These are phyloP conservation scores for Apodemia zela DNA, from an alignment of 2,888 invertebrate genomes.

Conservation along the genomic window DNA sequence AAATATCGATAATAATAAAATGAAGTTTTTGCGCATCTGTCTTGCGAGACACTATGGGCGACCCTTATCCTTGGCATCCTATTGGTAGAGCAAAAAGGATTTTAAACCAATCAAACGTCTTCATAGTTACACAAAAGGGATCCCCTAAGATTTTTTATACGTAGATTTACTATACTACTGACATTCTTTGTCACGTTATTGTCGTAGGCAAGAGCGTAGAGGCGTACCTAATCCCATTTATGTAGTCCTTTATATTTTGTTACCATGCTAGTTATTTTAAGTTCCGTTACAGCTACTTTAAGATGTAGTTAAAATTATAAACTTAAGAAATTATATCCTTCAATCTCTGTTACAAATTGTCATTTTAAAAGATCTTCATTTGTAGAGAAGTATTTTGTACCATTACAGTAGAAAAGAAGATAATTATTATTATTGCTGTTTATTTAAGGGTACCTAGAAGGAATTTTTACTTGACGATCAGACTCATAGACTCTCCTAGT, in stretches of 20 bases:
- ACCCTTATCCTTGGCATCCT: constrained; percentile 49
- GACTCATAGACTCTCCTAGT: too few species aligned
- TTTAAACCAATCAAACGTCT: constrained; percentile 52
- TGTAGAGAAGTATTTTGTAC: too few species aligned
- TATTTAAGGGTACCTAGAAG: too few species aligned
- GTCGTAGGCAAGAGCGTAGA: constrained; percentile 5
- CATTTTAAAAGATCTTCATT: too few species aligned
- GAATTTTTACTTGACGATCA: too few species aligned
- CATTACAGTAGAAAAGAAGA: too few species aligned
- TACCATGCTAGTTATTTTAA: background rate
- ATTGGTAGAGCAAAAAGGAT: constrained; percentile 48
- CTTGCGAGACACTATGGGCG: constrained; percentile 32
- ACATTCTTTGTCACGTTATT: background rate
- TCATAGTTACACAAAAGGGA: constrained; percentile 42
- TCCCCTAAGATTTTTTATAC: constrained; percentile 42
- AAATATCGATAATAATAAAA: background rate
- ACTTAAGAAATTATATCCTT: too few species aligned
- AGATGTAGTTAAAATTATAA: too few species aligned
- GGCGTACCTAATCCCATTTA: background rate
- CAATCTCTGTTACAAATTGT: too few species aligned
- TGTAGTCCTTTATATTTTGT: background rate
- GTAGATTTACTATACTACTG: background rate
- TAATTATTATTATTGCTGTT: too few species aligned
- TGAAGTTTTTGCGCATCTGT: constrained; percentile 3
- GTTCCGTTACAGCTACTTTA: too few species aligned